Evolutionary conservation across 2,113 vertebrate species (phyloP).

Genomic region (Xyliphius kryptos): DNA sequence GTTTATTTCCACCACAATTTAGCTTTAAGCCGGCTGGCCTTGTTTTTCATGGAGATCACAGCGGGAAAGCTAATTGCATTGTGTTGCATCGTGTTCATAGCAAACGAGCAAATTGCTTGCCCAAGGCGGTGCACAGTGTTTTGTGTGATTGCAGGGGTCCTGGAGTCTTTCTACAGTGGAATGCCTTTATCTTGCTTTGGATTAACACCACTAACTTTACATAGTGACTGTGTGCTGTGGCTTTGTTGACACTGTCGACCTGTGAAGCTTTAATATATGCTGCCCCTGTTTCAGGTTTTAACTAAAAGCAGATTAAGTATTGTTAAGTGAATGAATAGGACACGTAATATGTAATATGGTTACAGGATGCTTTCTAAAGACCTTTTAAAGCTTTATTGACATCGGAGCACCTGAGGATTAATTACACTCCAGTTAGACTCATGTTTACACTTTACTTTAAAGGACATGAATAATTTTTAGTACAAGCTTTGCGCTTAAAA

Average conservation of each 20-base stretch:
- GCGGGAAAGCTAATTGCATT: slow-evolving; percentile 21
- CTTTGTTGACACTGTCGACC: slow-evolving; percentile 33
- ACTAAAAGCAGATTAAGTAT: slow-evolving; percentile 14
- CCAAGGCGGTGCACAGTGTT: slow-evolving; percentile 46
- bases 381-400: no score
- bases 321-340: slow-evolving; percentile 6
- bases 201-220: slow-evolving; percentile 46
- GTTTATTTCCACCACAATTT: slow-evolving; percentile 36
- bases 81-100: no score
- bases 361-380: neutral
- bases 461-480: no score
- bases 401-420: no score
- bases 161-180: slow-evolving; percentile 43
- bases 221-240: slow-evolving; percentile 25
- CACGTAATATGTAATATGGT: neutral
- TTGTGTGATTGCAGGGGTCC: slow-evolving; percentile 47
- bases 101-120: no score
- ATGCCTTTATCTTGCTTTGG: slow-evolving; percentile 52
- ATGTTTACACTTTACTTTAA: no score
- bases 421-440: no score
- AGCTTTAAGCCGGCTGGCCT: slow-evolving; percentile 17
- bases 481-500: no score
- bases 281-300: slow-evolving; percentile 18
- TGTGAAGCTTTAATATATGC: slow-evolving; percentile 25
- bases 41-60: slow-evolving; percentile 36